A percentile compares a stretch with the other conserved stretches of the same genome.
Evolutionary conservation across 2,113 vertebrate genomes (phyloP).

Genomic region (Tenebrosternarchus preto): DNA sequence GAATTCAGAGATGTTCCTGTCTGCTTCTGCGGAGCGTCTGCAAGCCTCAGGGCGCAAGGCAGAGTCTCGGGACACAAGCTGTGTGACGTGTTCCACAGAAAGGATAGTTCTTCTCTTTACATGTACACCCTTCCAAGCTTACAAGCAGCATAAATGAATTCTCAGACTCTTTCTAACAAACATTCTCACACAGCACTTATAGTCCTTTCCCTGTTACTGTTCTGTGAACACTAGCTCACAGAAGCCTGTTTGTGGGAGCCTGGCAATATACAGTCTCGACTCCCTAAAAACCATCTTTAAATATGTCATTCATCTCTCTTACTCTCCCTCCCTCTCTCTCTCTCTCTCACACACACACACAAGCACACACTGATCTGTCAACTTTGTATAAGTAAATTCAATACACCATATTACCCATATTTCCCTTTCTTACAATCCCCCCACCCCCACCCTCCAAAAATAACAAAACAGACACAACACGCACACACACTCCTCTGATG

Average conservation of each 20-base stretch:
- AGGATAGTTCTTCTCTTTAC: too few relatives aligned
- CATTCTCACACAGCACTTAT: not conserved
- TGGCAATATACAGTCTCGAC: not conserved
- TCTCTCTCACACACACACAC: constrained; percentile 5
- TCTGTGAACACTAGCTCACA: constrained; percentile 21
- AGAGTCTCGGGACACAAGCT: constrained; percentile 5
- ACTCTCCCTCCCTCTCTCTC: not conserved
- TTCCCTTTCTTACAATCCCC: too few relatives aligned
- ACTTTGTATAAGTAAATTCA: constrained; percentile 5
- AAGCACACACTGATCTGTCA: not conserved
- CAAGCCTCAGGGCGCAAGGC: constrained; percentile 7
- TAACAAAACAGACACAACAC: not conserved
- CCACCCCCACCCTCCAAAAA: not conserved
- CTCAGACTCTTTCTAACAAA: not conserved
- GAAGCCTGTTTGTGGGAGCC: constrained; percentile 32
- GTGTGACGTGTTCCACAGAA: too few relatives aligned
- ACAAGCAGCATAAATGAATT: not conserved
- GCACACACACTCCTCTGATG: not conserved
- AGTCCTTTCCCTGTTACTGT: not conserved
- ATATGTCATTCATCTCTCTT: not conserved
- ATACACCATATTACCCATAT: not conserved
- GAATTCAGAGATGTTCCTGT: constrained; percentile 48
- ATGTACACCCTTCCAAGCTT: not conserved
- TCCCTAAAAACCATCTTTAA: not conserved
- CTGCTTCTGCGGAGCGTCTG: constrained; percentile 18